phyloP scores from a whole-genome alignment of 2,113 vertebrate genomes.

The Galeopterus variegatus region DNA sequence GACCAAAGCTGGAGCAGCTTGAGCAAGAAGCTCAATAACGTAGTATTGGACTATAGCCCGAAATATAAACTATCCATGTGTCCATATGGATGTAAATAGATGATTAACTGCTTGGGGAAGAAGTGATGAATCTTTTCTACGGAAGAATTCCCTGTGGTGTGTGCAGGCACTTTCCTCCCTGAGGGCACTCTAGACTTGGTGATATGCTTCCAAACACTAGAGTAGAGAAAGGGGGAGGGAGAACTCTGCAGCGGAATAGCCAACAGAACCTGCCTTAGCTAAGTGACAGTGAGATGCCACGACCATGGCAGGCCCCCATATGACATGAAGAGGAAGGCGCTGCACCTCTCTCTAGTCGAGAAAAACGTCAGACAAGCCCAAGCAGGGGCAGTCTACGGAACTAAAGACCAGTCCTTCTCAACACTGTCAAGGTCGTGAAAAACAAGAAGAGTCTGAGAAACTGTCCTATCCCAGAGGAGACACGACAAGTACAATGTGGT shows the following conservation, averaged over 20 bases:
- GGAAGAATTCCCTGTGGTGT: fast-evolving
- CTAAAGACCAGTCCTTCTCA: background rate
- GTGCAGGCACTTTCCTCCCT: fast-evolving
- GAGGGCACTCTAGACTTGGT: fast-evolving
- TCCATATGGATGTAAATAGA: fast-evolving
- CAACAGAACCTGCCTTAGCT: background rate
- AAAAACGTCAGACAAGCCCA: background rate
- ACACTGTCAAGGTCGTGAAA: background rate
- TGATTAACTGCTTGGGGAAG: background rate
- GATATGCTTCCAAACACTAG: fast-evolving
- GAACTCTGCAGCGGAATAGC: fast-evolving
- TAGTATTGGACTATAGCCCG: fast-evolving
- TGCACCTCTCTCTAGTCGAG: background rate
- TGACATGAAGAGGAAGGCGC: background rate
- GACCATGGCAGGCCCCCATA: no score
- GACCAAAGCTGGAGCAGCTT: fast-evolving
- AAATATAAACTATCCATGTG: no score
- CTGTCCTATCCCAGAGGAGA: background rate
- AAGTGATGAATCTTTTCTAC: no score
- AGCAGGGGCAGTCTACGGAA: background rate
- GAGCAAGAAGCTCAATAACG: fast-evolving
- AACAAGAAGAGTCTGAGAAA: background rate
- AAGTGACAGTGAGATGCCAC: fast-evolving
- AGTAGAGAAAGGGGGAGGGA: background rate
- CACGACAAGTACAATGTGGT: fast-evolving